Conservation (phyloP, 2,888 invertebrate species). For the Athalia circularis region DNA sequence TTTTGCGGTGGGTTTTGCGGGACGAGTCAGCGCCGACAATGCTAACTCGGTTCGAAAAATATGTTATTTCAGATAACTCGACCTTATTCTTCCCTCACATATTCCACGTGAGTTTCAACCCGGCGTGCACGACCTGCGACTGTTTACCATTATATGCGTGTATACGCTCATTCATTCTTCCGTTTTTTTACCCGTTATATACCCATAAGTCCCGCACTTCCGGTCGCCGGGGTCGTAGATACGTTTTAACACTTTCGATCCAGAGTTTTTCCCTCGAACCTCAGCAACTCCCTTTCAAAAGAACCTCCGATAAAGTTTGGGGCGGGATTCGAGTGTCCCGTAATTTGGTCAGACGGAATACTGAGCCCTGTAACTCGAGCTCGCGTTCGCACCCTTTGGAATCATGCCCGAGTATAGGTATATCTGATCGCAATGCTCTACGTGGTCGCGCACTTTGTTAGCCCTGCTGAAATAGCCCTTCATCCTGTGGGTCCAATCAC, state of each 20-base stretch:
- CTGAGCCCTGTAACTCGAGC: neutral
- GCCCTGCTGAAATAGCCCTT: constrained; percentile 19
- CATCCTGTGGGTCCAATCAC: constrained; percentile 32
- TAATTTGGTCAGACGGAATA: no score
- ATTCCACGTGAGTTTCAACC: neutral
- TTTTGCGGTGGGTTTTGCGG: neutral
- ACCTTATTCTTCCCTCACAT: neutral
- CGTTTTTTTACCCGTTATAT: neutral
- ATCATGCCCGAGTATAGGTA: neutral
- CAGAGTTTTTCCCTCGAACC: no score
- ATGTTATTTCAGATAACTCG: constrained; percentile 25
- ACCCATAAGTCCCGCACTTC: neutral
- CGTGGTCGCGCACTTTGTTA: constrained; percentile 19
- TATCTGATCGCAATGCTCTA: neutral
- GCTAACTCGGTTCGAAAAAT: neutral
- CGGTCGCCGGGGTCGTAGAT: no score
- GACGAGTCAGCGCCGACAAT: neutral
- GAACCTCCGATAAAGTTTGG: no score
- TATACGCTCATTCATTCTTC: neutral
- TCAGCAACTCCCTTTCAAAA: no score
- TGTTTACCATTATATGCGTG: neutral
- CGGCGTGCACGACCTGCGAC: neutral
- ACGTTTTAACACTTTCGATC: no score
- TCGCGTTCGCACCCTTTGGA: neutral
- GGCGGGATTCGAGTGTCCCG: no score